Base-by-base conservation (phyloP, 2,888 invertebrate species). In the Xanthia togata region DNA sequence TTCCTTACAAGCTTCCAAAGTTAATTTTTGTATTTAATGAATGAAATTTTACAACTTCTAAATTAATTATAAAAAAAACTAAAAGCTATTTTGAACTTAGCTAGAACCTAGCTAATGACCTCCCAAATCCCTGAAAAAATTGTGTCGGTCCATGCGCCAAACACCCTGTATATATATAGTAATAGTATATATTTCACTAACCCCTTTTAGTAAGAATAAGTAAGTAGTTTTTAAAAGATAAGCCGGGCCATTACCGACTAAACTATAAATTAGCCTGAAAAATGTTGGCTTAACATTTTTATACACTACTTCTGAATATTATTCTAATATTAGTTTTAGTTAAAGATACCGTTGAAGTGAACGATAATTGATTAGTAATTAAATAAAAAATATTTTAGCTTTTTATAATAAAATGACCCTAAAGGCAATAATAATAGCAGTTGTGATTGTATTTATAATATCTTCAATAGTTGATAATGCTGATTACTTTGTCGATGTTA, bases 361-460 rank as follows among this genome's bases (percentile, higher is more conserved):
- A 38, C 26, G 26, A 17, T 35, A 23, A 6, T 57, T 53, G 12
- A 12, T 26, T 26, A 26, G 12, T 11, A 44, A 35, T n/a, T 57
- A 38, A 38, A 63, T 6, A 47, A 23, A 62, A 4, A 17, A 11
- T 31, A 20, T 38, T 38, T 31, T 31, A 2, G 31, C 31, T 31
- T 31, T 2, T 31, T 31, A 31, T 2, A 31, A 4, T 47, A 26
- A 41, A n/a, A 74, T 41, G 73, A 14, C 35, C 26, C 14, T 70
- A 2, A 73, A 57, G 26, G 31, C 8, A 20, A 20, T 60, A 31
- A 17, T 74, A n/a, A 4, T 26, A 11, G 38, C 62, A 14, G n/a
- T 35, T 35, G 31, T 62, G 17, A 38, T 73, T 23, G n/a, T 74
- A n/a, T n/a, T 74, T 6, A n/a, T 31, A 20, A 44, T 75, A 35